Evolutionary conservation across 2,888 invertebrate species (phyloP), one percentile per base, ranked within the genome.

Genomic region (Nephrotoma flavescens): DNA sequence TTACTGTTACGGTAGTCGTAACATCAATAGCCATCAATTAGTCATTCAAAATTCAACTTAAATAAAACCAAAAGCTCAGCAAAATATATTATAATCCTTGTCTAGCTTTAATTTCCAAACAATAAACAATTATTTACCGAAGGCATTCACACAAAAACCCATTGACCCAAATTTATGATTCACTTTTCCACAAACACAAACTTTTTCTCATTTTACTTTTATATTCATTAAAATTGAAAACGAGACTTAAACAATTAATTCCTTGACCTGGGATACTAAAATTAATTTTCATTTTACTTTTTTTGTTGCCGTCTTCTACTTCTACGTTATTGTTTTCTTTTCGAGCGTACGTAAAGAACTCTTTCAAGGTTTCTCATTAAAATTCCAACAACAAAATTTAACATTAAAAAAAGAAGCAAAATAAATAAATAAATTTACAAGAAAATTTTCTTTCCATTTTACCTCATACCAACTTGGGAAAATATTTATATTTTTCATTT

Each of bases 211-310:
- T 84, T 84, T 42, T 71, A 31, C 9, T 31, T 71, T 31, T 31
- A 6, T 31, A 71, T 71, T 71, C 71, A 71, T 71, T 71, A 71
- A 71, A 71, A 71, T 71, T 71, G 31, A 84, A 84, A 84, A 84
- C 42, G 52, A 86, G 86, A 86, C 86, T 86, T 52, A 44, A 86
- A 44, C 86, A 86, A 86, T 86, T 86, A 86, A 86, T 86, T 57
- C 44, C 86, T 57, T 86, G 86, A 86, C 86, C 86, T 86, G 86
- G 86, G 86, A 45, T 41, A 86, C 86, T 31, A 86, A 84, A 84
- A 31, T 71, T 71, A 71, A 71, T 71, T 71, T 71, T 31, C 71
- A 71, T 71, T 71, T 71, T 31, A 71, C 31, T 31, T 71, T 31
- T 15, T 15, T 71, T 31, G 19, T 71, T 31, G 7, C 9, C 71